phyloP scores from a whole-genome alignment of 2,888 invertebrate genomes.

The Thyatira batis region DNA sequence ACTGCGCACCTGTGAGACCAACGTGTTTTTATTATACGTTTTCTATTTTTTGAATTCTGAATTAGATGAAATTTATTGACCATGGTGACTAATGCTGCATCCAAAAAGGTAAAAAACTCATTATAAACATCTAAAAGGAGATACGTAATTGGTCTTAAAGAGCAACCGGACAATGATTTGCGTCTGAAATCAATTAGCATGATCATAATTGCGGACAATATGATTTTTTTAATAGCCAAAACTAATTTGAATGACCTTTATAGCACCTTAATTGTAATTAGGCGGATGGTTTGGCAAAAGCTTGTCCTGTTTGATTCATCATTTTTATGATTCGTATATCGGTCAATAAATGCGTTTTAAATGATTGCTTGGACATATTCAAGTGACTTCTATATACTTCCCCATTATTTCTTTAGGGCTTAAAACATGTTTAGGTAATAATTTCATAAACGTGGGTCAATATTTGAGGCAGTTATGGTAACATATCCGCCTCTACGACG shows the following conservation, averaged over 20 bases:
- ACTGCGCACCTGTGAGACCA: slow-evolving; percentile 22
- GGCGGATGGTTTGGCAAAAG: neutral
- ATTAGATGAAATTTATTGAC: slow-evolving; percentile 6
- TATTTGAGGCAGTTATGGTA: no score
- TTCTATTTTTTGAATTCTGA: slow-evolving; percentile 6
- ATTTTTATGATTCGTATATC: neutral
- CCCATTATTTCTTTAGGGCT: no score
- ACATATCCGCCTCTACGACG: no score
- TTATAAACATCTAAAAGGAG: neutral
- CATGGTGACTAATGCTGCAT: slow-evolving; percentile 2
- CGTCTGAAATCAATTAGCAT: neutral
- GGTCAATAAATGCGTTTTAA: neutral
- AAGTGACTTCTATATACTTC: no score
- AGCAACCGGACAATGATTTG: neutral
- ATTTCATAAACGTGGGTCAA: no score
- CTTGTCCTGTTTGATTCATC: neutral
- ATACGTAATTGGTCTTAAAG: neutral
- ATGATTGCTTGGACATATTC: no score
- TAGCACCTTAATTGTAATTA: neutral
- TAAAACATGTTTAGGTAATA: no score
- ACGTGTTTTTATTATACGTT: slow-evolving; percentile 18
- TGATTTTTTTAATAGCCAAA: neutral
- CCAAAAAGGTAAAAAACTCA: neutral
- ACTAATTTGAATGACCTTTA: neutral
- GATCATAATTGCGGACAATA: neutral